Evolutionary conservation across 2,113 vertebrate genomes (phyloP), one percentile per base, ranked within the genome.

Genomic region (Dromas ardeola): DNA sequence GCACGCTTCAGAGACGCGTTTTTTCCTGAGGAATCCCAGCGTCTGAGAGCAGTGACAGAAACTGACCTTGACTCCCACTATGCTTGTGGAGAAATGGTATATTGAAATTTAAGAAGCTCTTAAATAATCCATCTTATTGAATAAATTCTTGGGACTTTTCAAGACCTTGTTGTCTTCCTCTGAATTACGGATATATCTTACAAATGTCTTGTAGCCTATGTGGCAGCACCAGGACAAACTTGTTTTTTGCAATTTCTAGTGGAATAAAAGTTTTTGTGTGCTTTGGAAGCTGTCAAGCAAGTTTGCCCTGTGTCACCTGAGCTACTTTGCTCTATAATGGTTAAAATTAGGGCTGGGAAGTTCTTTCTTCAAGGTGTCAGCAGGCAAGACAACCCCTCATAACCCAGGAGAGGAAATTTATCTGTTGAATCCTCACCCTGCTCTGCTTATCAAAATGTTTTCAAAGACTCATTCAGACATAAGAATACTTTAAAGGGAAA

Each of bases 391-490:
- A 88, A 56, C 40, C 30, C 3, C 62, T 86, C n/a, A 15, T 47
- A 84, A 66, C 71, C 15, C 26, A 23, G 59, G 59, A 76, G 72
- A 82, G 40, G 38, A 78, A 61, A 62, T 86, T 43, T 45, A 19
- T 93, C 73, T 85, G 21, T 73, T 80, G 36, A 30, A 58, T 76
- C 26, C 25, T 88, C 11, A 32, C 43, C 26, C 58, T 63, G 43
- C 20, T 62, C 56, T 84, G n/a, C 58, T 94, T 82, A 91, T 86
- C 62, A 88, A 50, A 79, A 36, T 32, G 47, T 38, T 94, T 93
- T 91, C 74, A 74, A 81, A 86, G 70, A n/a, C 73, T 85, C 25
- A 30, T 67, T 86, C 36, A 90, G 88, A 50, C 42, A 12, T 7
- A 21, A 81, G 49, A 66, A 17, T 70, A n/a, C 72, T 94, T 91